Evolutionary conservation across 1,140 invertebrate genomes (phyloP).

Genomic region (Heliconius hewitsoni): DNA sequence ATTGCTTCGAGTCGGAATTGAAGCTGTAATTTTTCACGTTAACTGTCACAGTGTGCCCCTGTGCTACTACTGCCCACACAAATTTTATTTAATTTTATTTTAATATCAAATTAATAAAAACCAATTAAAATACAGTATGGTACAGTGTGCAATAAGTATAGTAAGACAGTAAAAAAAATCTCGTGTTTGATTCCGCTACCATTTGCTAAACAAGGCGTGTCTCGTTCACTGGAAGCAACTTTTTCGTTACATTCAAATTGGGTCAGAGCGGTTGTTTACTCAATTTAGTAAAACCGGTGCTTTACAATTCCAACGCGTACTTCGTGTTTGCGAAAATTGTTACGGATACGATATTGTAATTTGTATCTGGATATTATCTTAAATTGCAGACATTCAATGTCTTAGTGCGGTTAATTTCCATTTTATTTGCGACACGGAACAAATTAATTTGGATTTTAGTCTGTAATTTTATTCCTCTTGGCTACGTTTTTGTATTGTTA

Average conservation of each 20-base stretch:
- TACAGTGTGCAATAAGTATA: not conserved
- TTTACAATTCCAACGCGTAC: conserved; percentile 23
- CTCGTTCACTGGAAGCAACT: conserved; percentile 23
- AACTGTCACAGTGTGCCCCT: no score
- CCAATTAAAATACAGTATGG: no score
- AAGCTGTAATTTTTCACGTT: no score
- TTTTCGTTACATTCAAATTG: conserved; percentile 31
- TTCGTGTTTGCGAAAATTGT: conserved; percentile 23
- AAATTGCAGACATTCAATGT: conserved; percentile 21
- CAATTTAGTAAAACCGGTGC: conserved; percentile 33
- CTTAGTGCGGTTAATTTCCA: not conserved
- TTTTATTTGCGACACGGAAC: not conserved
- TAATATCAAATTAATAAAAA: no score
- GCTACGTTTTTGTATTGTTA: not conserved
- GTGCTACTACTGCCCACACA: no score
- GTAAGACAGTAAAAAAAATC: not conserved
- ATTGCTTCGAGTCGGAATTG: no score
- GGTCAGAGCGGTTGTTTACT: conserved; percentile 31
- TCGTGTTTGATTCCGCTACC: conserved; percentile 4
- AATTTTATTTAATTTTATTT: no score
- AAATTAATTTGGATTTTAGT: not conserved
- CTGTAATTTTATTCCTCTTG: not conserved
- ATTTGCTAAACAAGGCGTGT: conserved; percentile 17
- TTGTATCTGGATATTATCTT: conserved; percentile 6
- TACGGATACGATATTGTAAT: conserved; percentile 21